These are phyloP conservation scores for Cerceris rybyensis DNA, from an alignment of 2,888 invertebrate genomes.

Conservation along the genomic window DNA sequence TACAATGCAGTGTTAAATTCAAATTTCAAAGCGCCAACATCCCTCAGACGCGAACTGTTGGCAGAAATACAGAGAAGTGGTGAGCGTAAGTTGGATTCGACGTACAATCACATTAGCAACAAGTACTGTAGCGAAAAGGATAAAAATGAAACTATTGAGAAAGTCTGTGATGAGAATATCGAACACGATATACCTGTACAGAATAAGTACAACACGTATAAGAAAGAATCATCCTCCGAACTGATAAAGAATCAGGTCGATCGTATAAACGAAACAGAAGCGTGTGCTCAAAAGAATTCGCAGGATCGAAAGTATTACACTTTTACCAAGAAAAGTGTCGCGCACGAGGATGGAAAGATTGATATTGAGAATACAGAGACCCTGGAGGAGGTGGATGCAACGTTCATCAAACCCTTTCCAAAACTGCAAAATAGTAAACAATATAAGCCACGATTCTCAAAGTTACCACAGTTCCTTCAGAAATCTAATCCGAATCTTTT, in stretches of 20 bases:
- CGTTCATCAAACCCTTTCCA: conserved; percentile 53
- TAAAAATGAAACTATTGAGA: conserved; percentile 35
- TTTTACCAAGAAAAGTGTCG: conserved; percentile 67
- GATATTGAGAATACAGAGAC: conserved; percentile 44
- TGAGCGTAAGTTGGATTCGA: conserved; percentile 62
- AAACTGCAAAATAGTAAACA: conserved; percentile 62
- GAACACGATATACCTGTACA: conserved; percentile 46
- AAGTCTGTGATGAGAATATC: conserved; percentile 31
- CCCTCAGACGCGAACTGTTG: conserved; percentile 69
- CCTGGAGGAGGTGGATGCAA: conserved; percentile 48
- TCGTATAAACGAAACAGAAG: conserved; percentile 1
- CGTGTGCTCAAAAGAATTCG: conserved; percentile 13
- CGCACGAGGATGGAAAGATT: conserved; percentile 44
- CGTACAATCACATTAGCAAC: conserved; percentile 51
- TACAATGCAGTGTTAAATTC: conserved; percentile 16
- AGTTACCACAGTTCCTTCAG: conserved; percentile 76
- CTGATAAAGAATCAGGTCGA: conserved; percentile 21
- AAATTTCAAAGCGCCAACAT: conserved; percentile 56
- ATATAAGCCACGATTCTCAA: conserved; percentile 70
- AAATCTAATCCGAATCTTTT: conserved; percentile 80
- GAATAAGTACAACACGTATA: conserved; percentile 73
- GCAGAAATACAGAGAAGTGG: conserved; percentile 68
- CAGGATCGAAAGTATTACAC: conserved; percentile 68
- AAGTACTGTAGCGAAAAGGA: conserved; percentile 36
- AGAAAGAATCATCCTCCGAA: conserved; percentile 56